Evolutionary conservation across 2,888 invertebrate species (phyloP).

Genomic region (Leptarthrus brevirostris): DNA sequence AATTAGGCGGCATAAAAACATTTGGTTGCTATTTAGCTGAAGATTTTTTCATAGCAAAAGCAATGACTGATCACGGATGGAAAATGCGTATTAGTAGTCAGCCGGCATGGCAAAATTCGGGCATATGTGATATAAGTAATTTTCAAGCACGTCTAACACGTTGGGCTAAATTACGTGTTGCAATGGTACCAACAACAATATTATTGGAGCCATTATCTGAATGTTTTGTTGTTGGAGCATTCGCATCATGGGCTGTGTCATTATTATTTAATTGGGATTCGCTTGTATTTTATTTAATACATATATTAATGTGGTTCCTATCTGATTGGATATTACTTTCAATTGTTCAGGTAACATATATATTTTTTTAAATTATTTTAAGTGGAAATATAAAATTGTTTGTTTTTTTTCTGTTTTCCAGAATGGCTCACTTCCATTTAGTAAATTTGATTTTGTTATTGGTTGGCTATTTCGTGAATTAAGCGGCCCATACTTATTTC

Average conservation of each 20-base stretch:
- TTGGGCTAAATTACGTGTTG: constrained; percentile 95
- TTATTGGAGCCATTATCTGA: constrained; percentile 95
- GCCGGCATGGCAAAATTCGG: constrained; percentile 96
- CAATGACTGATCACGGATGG: constrained; percentile 89
- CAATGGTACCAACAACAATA: constrained; percentile 94
- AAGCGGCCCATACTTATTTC: constrained; percentile 88
- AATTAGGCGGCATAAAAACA: constrained; percentile 88
- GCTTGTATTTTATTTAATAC: constrained; percentile 90
- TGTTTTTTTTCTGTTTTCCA: constrained; percentile 64
- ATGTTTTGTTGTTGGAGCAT: constrained; percentile 92
- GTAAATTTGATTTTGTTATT: constrained; percentile 92
- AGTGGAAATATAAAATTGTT: not conserved
- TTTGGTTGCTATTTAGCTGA: constrained; percentile 97
- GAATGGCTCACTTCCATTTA: constrained; percentile 93
- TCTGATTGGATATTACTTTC: constrained; percentile 94
- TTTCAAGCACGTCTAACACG: constrained; percentile 87
- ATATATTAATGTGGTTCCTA: constrained; percentile 94
- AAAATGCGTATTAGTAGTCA: constrained; percentile 89
- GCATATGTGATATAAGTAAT: constrained; percentile 84
- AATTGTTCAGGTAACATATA: constrained; percentile 77
- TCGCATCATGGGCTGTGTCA: constrained; percentile 88
- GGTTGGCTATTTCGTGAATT: constrained; percentile 96
- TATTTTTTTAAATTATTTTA: not conserved
- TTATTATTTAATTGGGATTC: constrained; percentile 88
- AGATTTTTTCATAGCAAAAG: constrained; percentile 97